A percentile compares a stretch with the other conserved stretches of the same genome.
These are phyloP conservation scores for Leptonema lineaticorne DNA, from an alignment of 1,140 invertebrate genomes.

Conservation along the genomic window DNA sequence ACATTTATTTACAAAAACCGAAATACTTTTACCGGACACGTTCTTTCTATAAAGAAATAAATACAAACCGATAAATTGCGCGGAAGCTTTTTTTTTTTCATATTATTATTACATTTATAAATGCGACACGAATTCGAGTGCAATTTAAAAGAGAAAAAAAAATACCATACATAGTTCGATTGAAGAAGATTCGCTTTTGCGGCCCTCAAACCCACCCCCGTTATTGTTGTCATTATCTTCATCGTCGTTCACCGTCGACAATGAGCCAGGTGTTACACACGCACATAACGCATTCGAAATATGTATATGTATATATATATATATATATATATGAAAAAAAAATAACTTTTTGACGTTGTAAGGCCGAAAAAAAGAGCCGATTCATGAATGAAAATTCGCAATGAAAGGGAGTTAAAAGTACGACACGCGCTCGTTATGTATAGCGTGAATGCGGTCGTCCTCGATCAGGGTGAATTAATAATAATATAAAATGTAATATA, in stretches of 20 bases:
- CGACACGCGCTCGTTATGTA: not conserved
- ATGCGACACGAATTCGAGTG: not conserved
- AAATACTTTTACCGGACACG: slow-evolving; percentile 9
- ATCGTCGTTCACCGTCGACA: not conserved
- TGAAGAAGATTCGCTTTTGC: slow-evolving; percentile 2
- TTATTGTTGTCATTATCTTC: not conserved
- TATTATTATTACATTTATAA: not conserved
- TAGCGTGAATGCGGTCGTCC: not conserved
- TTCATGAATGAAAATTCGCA: slow-evolving; percentile 11
- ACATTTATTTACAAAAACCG: not conserved
- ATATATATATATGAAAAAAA: too few relatives aligned
- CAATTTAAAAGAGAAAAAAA: not conserved
- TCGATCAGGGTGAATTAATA: not conserved
- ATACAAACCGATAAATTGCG: not conserved
- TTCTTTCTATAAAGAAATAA: not conserved
- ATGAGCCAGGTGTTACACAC: slow-evolving; percentile 10
- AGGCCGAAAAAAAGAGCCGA: not conserved
- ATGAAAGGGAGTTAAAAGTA: slow-evolving; percentile 1
- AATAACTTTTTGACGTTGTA: not conserved
- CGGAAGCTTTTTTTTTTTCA: not conserved
- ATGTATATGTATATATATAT: too few relatives aligned
- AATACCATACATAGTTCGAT: not conserved
- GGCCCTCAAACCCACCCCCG: not conserved
- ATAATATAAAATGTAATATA: too few relatives aligned
- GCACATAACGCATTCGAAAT: not conserved